Evolutionary conservation across 2,113 vertebrate genomes (phyloP).

Genomic region (Neoarius graeffei): DNA sequence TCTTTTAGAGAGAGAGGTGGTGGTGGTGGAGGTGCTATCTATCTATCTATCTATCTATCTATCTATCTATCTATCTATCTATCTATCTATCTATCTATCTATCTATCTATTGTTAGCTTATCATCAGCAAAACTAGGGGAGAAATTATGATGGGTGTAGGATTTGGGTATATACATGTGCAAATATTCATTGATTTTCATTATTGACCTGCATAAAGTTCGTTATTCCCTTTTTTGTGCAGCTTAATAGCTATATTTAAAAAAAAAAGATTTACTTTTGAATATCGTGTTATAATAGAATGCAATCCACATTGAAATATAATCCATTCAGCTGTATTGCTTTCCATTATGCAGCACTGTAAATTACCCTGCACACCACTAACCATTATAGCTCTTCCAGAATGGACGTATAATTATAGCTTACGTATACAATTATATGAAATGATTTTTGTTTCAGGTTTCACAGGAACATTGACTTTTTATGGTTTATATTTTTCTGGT

Average conservation of each 20-base stretch:
- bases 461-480: constrained; percentile 3
- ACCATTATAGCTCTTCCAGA: not conserved
- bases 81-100: not conserved
- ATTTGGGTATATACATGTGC: not conserved
- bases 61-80: too few species aligned
- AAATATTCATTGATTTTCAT: not conserved
- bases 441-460: not conserved
- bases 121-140: not conserved
- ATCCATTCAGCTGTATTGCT: not conserved
- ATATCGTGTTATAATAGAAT: not conserved
- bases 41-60: too few species aligned
- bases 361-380: not conserved
- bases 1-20: not conserved
- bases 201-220: not conserved
- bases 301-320: not conserved
- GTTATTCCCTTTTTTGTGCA: not conserved
- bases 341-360: not conserved
- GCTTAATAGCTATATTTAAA: not conserved
- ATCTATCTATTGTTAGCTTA: not conserved
- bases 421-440: not conserved
- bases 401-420: not conserved
- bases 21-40: too few species aligned
- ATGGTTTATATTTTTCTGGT: not conserved
- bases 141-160: not conserved
- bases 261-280: not conserved